Base-by-base conservation (phyloP, 2,797 vertebrate species). In the Centroberyx gerrardi region DNA sequence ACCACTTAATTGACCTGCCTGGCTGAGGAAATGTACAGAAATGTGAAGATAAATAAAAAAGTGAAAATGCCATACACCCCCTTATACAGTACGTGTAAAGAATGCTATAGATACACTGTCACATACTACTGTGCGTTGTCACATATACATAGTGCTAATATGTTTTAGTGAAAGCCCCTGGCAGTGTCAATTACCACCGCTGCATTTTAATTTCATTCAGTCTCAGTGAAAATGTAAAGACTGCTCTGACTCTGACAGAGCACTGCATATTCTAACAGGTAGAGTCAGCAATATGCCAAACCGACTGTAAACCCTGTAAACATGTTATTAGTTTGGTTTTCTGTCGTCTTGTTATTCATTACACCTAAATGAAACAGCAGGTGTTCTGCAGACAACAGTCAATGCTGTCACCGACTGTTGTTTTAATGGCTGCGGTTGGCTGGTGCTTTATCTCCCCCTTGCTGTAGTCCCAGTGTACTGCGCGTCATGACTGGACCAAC, bases 391-490 rank as follows among this genome's bases (percentile, higher is more conserved):
- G 64, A 81, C 83, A 72, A 38, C 49, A 73, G 65, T 79, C 72
- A 27, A 61, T 31, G 73, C 68, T 62, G 51, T 83, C 64, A 60
- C 54, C 22, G 22, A 22, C 8, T 31, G 61, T 49, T 66, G 62
- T 66, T 83, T 87, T 79, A 70, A 63, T 62, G 46, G 18, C 29
- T 28, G 60, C 22, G 29, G 38, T 86, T 87, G 72, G 69, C 87
- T 89, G 87, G 88, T 81, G 72, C 91, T 90, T 72, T 94, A 84
- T 93, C 89, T 68, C 94, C 92, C 91, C 80, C 94, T 82, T 93
- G 80, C 84, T 89, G 90, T 76, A 27, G 22, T 4, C 17, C 5
- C 0, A 0, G 36, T 44, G 76, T 76, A 92, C 80, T 91, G 76
- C 84, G 76, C 4, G 40, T 22, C 18, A 8, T 62, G 46, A 5